A percentile compares a stretch with the other conserved stretches of the same genome.
These are phyloP conservation scores for Peribatodes rhomboidaria DNA, from an alignment of 2,888 invertebrate species.

Conservation along the genomic window DNA sequence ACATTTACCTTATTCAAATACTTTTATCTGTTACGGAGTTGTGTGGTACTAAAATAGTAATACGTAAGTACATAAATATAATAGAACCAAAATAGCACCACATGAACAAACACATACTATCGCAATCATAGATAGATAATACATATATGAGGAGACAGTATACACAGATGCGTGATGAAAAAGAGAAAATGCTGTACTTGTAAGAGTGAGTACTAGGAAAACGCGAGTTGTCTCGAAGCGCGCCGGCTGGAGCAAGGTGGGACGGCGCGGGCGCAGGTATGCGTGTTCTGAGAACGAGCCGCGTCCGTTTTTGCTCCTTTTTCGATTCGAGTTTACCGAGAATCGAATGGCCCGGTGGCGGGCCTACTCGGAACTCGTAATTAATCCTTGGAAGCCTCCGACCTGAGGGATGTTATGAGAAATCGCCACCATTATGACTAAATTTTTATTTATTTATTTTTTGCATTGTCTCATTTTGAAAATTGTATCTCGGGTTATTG, in stretches of 20 bases:
- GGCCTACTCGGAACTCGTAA: conserved; percentile 85
- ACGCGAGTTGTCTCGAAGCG: conserved; percentile 71
- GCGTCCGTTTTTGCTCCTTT: conserved; percentile 84
- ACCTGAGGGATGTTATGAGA: conserved; percentile 83
- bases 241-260: conserved; percentile 70
- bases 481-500: conserved; percentile 73
- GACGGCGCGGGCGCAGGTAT: conserved; percentile 82
- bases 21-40: too few relatives aligned
- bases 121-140: neutral
- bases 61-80: neutral
- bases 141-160: too few relatives aligned
- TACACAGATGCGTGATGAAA: conserved; percentile 46
- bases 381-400: conserved; percentile 86
- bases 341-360: conserved; percentile 85
- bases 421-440: conserved; percentile 77
- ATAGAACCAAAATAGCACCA: neutral
- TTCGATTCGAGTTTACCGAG: conserved; percentile 85
- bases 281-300: conserved; percentile 81
- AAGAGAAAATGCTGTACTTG: conserved; percentile 56
- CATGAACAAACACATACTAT: neutral
- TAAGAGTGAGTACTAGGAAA: conserved; percentile 69
- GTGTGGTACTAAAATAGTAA: neutral
- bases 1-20: too few relatives aligned
- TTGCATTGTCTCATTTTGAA: conserved; percentile 78
- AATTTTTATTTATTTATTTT: conserved; percentile 69